Percentiles rank a stretch among this genome's conserved stretches.
Conservation (phyloP, 2,888 invertebrate species). For the Eremobia ochroleuca region DNA sequence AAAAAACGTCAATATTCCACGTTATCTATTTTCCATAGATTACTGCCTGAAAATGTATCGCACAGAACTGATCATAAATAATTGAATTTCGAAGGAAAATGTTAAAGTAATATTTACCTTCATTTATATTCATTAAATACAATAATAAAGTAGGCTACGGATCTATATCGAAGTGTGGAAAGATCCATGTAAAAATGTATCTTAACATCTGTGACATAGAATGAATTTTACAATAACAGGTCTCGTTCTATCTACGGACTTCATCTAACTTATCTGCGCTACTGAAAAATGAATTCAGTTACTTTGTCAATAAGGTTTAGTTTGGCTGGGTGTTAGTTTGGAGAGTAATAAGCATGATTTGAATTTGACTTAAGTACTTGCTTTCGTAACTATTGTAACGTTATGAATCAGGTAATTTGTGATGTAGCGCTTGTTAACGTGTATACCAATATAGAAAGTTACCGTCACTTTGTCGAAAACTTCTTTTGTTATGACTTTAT, state of each 20-base stretch:
- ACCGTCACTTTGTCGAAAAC: neutral
- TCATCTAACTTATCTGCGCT: conserved; percentile 50
- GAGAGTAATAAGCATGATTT: conserved; percentile 59
- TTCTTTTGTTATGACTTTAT: neutral
- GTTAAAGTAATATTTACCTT: conserved; percentile 79
- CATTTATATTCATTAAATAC: conserved; percentile 83
- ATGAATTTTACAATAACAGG: conserved; percentile 60
- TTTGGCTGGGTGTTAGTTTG: conserved; percentile 27
- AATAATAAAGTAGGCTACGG: conserved; percentile 78
- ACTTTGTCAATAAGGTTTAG: conserved; percentile 40
- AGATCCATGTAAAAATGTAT: conserved; percentile 66
- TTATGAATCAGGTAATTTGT: conserved; percentile 67
- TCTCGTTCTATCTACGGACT: conserved; percentile 51
- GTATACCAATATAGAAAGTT: conserved; percentile 17
- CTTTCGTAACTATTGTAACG: conserved; percentile 64
- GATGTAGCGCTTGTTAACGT: conserved; percentile 36
- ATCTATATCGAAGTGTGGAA: conserved; percentile 69
- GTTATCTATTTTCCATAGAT: conserved; percentile 59
- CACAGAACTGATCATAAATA: conserved; percentile 70
- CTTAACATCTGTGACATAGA: conserved; percentile 63
- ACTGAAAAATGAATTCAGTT: conserved; percentile 35
- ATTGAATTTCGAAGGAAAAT: conserved; percentile 75
- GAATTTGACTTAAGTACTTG: conserved; percentile 64
- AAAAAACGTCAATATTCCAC: conserved; percentile 8
- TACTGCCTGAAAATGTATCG: conserved; percentile 49